Percentiles rank a stretch among this genome's conserved stretches.
These are phyloP conservation scores for Protonemura montana DNA, from an alignment of 2,888 invertebrate species.

Conservation along the genomic window DNA sequence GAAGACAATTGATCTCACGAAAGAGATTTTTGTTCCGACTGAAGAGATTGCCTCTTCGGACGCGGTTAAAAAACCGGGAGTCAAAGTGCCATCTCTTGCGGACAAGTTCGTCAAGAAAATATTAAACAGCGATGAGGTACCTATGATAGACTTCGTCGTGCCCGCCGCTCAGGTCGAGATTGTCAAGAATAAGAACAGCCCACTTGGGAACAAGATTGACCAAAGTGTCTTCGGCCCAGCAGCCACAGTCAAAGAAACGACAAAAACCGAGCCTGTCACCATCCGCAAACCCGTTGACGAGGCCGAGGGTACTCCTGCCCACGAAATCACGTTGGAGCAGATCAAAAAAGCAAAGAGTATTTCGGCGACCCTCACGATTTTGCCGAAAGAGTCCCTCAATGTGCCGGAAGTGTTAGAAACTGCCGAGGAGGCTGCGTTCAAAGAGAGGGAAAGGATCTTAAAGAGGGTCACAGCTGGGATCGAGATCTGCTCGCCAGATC, in stretches of 20 bases:
- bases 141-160: background rate
- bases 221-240: background rate
- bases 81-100: background rate
- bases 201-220: background rate
- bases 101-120: background rate
- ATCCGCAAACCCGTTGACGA: background rate
- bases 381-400: background rate
- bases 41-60: background rate
- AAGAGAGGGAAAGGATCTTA: constrained; percentile 14
- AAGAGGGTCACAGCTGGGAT: background rate
- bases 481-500: constrained; percentile 26
- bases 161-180: background rate
- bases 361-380: constrained; percentile 12
- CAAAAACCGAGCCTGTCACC: background rate
- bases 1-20: background rate
- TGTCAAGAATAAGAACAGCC: background rate
- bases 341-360: constrained; percentile 21
- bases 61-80: background rate
- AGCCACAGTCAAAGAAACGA: background rate
- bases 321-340: background rate
- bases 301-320: background rate
- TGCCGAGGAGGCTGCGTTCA: background rate
- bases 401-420: background rate
- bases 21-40: background rate
- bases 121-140: background rate